Evolutionary conservation across 1,140 invertebrate genomes (phyloP), one percentile per base, ranked within the genome.

Genomic region (Paracyclopina nana): DNA sequence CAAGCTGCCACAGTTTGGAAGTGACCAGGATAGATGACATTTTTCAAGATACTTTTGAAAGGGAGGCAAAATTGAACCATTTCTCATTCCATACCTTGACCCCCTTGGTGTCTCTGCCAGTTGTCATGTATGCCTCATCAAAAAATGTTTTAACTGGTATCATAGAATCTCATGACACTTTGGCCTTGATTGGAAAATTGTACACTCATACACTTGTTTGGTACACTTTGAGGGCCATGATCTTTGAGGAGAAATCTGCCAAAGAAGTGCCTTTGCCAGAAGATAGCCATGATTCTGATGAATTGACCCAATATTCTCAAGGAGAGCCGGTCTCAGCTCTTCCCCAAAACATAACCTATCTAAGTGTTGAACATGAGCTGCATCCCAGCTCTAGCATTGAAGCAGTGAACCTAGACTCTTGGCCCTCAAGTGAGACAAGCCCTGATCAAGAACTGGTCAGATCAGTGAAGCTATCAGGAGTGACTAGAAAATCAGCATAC

Each of bases 1-100:
- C 69, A 18, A 69, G 67, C 6, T 71, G 69, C 55, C 69, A 71
- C 57, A 66, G 68, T 6, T 60, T 66, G 1, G 69, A 71, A 57
- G 69, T 69, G 18, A 63, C 66, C 5, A 56, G 64, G 31, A 57
- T 71, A 14, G 69, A 71, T 57, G 64, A 67, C 31, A 63, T 68
- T 25, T 64, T 70, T 56, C 63, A 65, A 43, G 46, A 54, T 25
- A 60, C 67, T 2, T 70, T 69, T 59, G 57, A 61, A 30, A 30
- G 44, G 9, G 41, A 44, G 11, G 42, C 27, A 16, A 34, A 18
- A 12, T 46, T 58, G 18, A 60, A 57, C 53, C 56, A 29, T 18
- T 57, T 54, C 48, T 41, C 50, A 9, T 54, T 57, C 45, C 56
- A 58, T 52, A 53, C 50, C 24, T 55, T 60, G 1, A 59, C 56